Base-by-base conservation (phyloP, 2,113 vertebrate species). In the Xenopus tropicalis region DNA sequence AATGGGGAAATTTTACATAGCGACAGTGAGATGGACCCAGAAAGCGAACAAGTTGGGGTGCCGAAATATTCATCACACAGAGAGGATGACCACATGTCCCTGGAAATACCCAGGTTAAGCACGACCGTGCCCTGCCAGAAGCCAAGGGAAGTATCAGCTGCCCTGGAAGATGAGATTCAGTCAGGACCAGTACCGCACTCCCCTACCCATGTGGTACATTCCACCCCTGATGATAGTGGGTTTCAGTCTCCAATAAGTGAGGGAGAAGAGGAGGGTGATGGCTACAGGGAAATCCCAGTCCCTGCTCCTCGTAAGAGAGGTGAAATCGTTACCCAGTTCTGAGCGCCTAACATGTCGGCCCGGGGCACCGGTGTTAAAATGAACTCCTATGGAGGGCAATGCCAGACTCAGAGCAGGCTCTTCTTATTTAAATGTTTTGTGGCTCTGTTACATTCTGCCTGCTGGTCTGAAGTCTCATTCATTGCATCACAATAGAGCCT, bases 181-280 rank as follows among this genome's bases (percentile, higher is more conserved):
- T 14, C 61, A 10, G 12, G 13, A 24, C 14, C 4, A 25, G 14
- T 21, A 7, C 48, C 19, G 25, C 37, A 75, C 22, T 65, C 78
- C 69, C 72, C 77, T 1, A 66, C 71, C 69, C 80, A 78, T 0
- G 8, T 0, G 14, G 59, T 48, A 1, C 48, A 11, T 51, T 9
- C 69, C 29, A 79, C 29, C 0, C 72, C 43, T 0, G 17, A 79
- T 0, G 82, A 86, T 71, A 87, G 59, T 7, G 82, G 86, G 7
- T 82, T 75, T 20, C 89, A 81, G 22, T 86, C 87, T 0, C 81
- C 79, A 0, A 77, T 82, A 11, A 73, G 37, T 0, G 76, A 81
- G 0, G 82, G 77, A 11, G 68, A 69, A 0, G 79, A 86, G 14
- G 82, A 78, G n/a, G 48, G 24, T 13, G 73, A 76, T 16, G 46